A percentile compares a stretch with the other conserved stretches of the same genome.
These are phyloP conservation scores for Chloropsis cyanopogon DNA, from an alignment of 2,113 vertebrate species.

Conservation along the genomic window DNA sequence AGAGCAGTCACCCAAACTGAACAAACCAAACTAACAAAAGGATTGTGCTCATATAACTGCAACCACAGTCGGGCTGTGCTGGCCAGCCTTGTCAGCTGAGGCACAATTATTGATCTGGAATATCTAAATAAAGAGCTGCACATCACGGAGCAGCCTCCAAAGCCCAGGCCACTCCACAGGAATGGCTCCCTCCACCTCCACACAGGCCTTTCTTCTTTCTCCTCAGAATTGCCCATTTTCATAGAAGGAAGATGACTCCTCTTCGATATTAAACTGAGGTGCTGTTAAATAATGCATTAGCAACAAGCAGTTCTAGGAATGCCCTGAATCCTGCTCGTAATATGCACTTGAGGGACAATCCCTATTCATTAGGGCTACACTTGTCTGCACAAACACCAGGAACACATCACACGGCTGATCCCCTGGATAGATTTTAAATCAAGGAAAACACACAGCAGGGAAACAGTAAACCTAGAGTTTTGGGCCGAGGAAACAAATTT, in stretches of 20 bases:
- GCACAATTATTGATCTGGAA: neutral
- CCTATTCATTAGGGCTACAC: neutral
- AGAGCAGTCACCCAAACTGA: neutral
- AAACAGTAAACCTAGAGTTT: neutral
- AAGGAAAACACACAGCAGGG: neutral
- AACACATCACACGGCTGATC: neutral
- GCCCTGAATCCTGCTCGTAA: conserved; percentile 3
- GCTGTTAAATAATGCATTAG: conserved; percentile 47
- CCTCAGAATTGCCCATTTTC: neutral
- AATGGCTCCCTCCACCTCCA: neutral
- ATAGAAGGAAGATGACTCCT: neutral
- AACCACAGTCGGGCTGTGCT: neutral
- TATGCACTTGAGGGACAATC: neutral
- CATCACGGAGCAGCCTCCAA: neutral
- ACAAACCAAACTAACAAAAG: neutral
- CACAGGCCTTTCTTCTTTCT: neutral
- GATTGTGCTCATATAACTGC: neutral
- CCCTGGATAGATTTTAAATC: neutral
- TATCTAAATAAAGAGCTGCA: neutral
- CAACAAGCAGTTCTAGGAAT: conserved; percentile 23
- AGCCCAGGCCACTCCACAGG: neutral
- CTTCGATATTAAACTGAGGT: neutral
- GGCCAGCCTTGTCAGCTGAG: neutral
- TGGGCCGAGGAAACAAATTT: neutral
- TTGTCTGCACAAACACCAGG: neutral